Evolutionary conservation across 2,113 vertebrate species (phyloP).

Genomic region (Lichenostomus cassidix): DNA sequence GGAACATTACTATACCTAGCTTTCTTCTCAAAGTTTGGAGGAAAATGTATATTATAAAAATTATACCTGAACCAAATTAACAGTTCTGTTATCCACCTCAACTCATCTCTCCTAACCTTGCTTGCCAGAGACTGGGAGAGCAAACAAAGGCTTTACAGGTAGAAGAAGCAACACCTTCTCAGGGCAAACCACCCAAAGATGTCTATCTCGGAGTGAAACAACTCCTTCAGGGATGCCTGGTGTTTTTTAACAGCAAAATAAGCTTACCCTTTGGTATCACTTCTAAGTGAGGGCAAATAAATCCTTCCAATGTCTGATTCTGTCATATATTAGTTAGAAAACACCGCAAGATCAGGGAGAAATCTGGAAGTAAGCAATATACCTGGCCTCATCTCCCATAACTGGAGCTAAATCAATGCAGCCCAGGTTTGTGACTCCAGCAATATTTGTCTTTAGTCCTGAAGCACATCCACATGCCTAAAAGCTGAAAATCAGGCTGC

Average conservation of each 20-base stretch:
- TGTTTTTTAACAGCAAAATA: neutral
- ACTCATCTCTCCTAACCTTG: neutral
- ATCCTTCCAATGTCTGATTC: neutral
- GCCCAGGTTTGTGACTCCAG: neutral
- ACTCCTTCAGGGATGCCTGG: neutral
- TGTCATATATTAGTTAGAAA: neutral
- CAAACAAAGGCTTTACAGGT: neutral
- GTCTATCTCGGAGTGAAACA: neutral
- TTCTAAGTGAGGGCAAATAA: neutral
- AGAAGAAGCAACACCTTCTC: neutral
- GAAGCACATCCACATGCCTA: fast-evolving
- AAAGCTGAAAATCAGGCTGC: neutral
- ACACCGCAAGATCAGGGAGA: neutral
- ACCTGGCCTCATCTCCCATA: neutral
- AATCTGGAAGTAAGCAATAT: neutral
- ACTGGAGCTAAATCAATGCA: neutral
- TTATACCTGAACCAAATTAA: neutral
- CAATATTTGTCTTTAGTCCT: neutral
- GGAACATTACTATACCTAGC: neutral
- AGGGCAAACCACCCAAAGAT: neutral
- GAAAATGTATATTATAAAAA: neutral
- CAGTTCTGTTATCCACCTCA: neutral
- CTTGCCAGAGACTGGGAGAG: neutral
- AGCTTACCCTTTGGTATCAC: neutral
- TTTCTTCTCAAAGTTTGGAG: neutral